These are phyloP conservation scores for Brachionichthys hirsutus DNA, from an alignment of 2,113 vertebrate species.

Conservation along the genomic window DNA sequence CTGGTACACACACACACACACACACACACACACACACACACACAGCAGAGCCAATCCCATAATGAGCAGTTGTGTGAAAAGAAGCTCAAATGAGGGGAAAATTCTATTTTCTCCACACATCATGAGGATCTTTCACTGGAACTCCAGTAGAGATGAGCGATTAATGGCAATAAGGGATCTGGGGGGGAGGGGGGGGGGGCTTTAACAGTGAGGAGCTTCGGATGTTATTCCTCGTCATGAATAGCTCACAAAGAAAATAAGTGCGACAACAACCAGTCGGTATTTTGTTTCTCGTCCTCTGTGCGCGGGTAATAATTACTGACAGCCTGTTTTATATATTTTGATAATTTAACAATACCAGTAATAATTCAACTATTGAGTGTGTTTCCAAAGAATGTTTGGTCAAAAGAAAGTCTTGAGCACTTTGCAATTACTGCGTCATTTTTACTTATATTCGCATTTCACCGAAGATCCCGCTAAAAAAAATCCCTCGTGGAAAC, in stretches of 20 bases:
- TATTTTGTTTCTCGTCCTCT: neutral
- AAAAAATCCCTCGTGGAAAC: conserved; percentile 4
- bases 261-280: neutral
- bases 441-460: conserved; percentile 7
- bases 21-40: neutral
- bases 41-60: neutral
- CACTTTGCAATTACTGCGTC: neutral
- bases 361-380: too few species aligned
- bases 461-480: neutral
- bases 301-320: too few species aligned
- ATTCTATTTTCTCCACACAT: conserved; percentile 24
- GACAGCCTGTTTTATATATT: too few species aligned
- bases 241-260: neutral
- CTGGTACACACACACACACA: conserved; percentile 77
- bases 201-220: too few species aligned
- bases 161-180: neutral
- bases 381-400: too few species aligned
- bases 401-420: neutral
- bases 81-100: neutral
- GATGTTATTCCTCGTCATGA: too few species aligned
- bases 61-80: neutral
- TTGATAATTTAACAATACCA: too few species aligned
- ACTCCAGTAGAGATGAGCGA: neutral
- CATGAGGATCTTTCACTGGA: neutral
- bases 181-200: too few species aligned